Evolutionary conservation across 92 coral and sea anemone genomes (phyloP), one percentile per base, ranked within the genome.

Genomic region (Virgularia gustaviana): DNA sequence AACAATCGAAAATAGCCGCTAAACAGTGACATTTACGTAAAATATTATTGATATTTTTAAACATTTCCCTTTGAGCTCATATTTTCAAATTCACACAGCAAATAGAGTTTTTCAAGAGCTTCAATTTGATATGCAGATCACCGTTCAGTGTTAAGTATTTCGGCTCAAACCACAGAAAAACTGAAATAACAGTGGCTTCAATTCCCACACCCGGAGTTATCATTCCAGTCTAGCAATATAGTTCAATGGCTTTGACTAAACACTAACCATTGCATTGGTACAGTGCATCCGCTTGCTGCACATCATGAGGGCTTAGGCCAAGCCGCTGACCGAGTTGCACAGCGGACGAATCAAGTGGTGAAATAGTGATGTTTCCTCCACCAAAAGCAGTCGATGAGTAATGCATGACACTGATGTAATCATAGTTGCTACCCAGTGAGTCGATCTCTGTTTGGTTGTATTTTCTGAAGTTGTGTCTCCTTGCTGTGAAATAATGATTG

Each of bases 351-450:
- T 73, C 70, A 49, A 63, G 63, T 0, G 81, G 62, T 16, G 45
- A 43, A 47, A 76, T 76, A 15, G 81, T 76, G 16, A 58, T 67
- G 24, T 76, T 63, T 32, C 81, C 74, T 12, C 63, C 51, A 36
- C 83, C 75, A 68, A 88, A 91, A 27, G 97, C 95, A 0, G 90
- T 88, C 6, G 80, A 33, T 16, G 90, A 83, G 75, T 89, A 91
- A 45, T 91, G 97, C 97, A 91, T 91, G 35, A 88, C 83, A 13
- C 90, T 74, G 5, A 86, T 36, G 76, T 83, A 91, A 83, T 91
- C 96, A 60, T 91, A 91, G 1, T 77, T 63, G 9, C 81, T 54
- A 16, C 96, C 96, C 31, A 86, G 80, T 3, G 97, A 91, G 71
- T 91, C 91, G 35, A 91, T 74, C 43, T 73, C 78, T 0, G 88